Evolutionary conservation across 2,888 invertebrate genomes (phyloP).

Genomic region (Tenthredo notha): DNA sequence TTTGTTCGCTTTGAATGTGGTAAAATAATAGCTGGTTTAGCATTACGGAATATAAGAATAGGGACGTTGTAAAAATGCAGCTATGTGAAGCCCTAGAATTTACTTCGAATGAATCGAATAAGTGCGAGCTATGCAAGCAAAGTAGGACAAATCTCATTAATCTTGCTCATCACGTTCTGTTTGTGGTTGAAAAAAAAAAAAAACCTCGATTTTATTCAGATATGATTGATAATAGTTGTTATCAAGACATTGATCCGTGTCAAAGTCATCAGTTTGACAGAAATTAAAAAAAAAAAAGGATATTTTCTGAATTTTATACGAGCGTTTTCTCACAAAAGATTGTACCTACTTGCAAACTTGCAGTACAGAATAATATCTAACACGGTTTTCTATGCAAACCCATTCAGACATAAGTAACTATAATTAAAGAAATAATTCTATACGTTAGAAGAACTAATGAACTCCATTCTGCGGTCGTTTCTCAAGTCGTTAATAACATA

Average conservation of each 20-base stretch:
- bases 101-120: slow-evolving; percentile 46
- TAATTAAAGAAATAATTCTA: not conserved
- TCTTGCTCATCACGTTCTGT: slow-evolving; percentile 21
- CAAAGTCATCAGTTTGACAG: not conserved
- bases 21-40: not conserved
- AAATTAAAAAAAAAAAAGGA: not conserved
- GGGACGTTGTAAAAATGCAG: slow-evolving; percentile 33
- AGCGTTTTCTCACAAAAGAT: not conserved
- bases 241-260: not conserved
- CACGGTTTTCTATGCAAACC: not conserved
- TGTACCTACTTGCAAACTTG: too few species aligned
- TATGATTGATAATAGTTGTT: not conserved
- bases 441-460: not conserved
- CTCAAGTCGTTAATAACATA: not conserved
- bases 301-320: not conserved
- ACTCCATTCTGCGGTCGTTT: not conserved
- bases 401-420: not conserved
- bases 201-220: not conserved
- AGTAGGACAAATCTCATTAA: slow-evolving; percentile 51
- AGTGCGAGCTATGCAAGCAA: slow-evolving; percentile 42
- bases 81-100: slow-evolving; percentile 45
- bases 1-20: not conserved
- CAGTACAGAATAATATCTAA: not conserved
- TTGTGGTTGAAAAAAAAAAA: not conserved
- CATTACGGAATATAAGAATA: not conserved